Percentiles rank a stretch among this genome's conserved stretches.
These are phyloP conservation scores for Sylvilagus bachmani DNA, from an alignment of 2,113 vertebrate genomes.

Conservation along the genomic window DNA sequence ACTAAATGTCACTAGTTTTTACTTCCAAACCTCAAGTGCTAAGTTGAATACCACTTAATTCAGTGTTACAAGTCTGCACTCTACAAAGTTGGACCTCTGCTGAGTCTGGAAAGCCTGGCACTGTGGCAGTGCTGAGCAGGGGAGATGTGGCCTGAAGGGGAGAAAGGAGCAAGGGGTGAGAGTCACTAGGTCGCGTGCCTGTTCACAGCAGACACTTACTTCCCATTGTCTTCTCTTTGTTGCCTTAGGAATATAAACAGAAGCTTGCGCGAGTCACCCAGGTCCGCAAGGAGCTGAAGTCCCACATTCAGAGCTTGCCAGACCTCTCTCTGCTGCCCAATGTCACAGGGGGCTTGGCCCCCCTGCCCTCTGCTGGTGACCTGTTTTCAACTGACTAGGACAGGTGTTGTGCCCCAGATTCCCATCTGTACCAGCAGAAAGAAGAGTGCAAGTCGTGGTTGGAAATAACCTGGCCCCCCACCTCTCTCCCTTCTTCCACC, in stretches of 20 bases:
- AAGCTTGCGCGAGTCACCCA: slow-evolving; percentile 98
- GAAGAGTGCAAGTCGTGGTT: slow-evolving; percentile 82
- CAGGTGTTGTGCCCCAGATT: slow-evolving; percentile 47
- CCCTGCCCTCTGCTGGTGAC: slow-evolving; percentile 97
- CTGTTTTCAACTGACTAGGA: slow-evolving; percentile 98
- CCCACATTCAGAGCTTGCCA: slow-evolving; percentile 99
- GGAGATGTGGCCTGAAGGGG: neutral
- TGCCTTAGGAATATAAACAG: slow-evolving; percentile 96
- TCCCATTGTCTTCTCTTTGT: slow-evolving; percentile 40
- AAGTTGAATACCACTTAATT: neutral
- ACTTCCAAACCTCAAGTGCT: neutral
- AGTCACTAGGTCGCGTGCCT: neutral
- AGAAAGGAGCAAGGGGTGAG: neutral
- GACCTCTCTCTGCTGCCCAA: slow-evolving; percentile 98
- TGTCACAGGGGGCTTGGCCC: slow-evolving; percentile 97
- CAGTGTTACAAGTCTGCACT: neutral
- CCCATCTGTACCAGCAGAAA: slow-evolving; percentile 85
- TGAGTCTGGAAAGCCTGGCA: neutral
- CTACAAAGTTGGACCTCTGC: neutral
- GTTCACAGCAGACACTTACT: neutral
- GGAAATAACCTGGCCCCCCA: slow-evolving; percentile 77
- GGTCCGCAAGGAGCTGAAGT: slow-evolving; percentile 99
- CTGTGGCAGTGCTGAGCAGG: neutral
- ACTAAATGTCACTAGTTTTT: slow-evolving; percentile 18
- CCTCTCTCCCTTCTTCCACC: slow-evolving; percentile 44